Evolutionary conservation across 1,140 invertebrate species (phyloP).

Genomic region (Coenobita brevimanus): DNA sequence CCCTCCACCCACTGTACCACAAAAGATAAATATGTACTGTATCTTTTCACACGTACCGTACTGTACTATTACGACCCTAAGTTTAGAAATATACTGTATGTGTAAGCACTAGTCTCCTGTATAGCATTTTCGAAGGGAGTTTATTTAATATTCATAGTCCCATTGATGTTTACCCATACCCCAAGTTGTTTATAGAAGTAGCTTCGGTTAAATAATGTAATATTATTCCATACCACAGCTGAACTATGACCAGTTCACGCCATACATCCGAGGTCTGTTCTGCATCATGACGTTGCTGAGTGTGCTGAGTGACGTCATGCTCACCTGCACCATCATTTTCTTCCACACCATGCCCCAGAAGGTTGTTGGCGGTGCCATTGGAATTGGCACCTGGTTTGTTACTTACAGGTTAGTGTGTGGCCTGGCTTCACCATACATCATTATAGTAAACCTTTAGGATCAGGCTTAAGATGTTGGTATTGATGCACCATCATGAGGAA

Average conservation of each 20-base stretch:
- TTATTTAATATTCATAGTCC: too few species aligned
- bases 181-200: too few species aligned
- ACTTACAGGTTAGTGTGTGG: constrained; percentile 89
- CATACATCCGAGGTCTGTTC: constrained; percentile 86
- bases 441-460: too few species aligned
- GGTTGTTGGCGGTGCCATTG: constrained; percentile 88
- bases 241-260: constrained; percentile 78
- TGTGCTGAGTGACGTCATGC: constrained; percentile 94
- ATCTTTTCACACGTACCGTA: too few species aligned
- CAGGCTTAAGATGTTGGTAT: background rate
- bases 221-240: constrained; percentile 39
- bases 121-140: too few species aligned
- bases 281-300: constrained; percentile 85
- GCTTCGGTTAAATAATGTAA: too few species aligned
- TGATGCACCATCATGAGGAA: constrained; percentile 69
- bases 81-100: too few species aligned
- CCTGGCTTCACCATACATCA: background rate
- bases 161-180: too few species aligned
- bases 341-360: constrained; percentile 97
- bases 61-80: too few species aligned
- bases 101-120: too few species aligned
- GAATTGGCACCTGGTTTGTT: constrained; percentile 92
- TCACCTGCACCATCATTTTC: constrained; percentile 92
- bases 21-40: too few species aligned
- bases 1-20: too few species aligned